A percentile compares a stretch with the other conserved stretches of the same genome.
phyloP scores from a whole-genome alignment of 2,113 vertebrate genomes.

The Oreotrochilus melanogaster region DNA sequence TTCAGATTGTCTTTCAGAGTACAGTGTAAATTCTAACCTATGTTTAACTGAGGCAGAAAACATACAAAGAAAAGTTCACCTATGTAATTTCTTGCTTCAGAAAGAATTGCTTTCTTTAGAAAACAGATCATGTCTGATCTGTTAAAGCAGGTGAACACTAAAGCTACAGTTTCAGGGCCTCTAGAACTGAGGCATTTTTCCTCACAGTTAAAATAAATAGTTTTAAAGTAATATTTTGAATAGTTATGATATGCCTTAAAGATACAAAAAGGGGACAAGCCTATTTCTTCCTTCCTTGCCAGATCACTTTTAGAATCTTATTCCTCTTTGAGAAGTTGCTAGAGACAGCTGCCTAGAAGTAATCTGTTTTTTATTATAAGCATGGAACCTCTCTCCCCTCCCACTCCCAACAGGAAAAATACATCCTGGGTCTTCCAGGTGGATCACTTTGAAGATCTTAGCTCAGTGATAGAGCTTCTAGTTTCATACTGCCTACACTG shows the following conservation, averaged over 20 bases:
- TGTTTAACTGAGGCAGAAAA: not conserved
- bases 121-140: not conserved
- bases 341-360: not conserved
- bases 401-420: slow-evolving; percentile 37
- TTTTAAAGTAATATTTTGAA: not conserved
- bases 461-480: not conserved
- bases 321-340: not conserved
- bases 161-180: not conserved
- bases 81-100: not conserved
- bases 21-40: not conserved
- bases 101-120: not conserved
- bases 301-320: not conserved
- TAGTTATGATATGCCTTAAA: not conserved
- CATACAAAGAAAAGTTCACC: not conserved
- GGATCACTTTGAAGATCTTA: slow-evolving; percentile 9
- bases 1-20: not conserved
- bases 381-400: not conserved
- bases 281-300: not conserved
- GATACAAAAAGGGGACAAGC: not conserved
- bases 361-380: not conserved
- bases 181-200: not conserved
- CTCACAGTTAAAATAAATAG: not conserved
- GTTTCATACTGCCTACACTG: slow-evolving; percentile 10
- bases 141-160: not conserved
- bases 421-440: not conserved